Conservation (phyloP, 2,888 invertebrate genomes). For the Thysanoteuthis rhombus region DNA sequence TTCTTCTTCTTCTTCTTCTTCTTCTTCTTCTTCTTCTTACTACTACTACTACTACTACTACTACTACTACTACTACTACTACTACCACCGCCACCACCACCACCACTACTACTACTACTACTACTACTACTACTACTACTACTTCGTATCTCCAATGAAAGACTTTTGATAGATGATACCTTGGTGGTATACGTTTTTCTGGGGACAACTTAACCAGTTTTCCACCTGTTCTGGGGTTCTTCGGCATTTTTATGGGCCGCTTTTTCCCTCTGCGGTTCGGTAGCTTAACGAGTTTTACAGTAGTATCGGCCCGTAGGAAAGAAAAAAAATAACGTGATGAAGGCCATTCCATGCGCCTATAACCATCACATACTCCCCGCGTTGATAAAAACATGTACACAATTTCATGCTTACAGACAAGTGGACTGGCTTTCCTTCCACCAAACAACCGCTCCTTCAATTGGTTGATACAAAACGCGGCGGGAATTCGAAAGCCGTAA, state of each 20-base stretch:
- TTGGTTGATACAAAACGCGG: not conserved
- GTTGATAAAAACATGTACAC: not conserved
- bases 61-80: not conserved
- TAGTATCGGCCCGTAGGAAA: not conserved
- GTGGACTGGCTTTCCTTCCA: not conserved
- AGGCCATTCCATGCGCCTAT: not conserved
- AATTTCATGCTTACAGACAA: not conserved
- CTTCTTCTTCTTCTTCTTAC: not conserved
- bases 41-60: too few species aligned
- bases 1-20: not conserved
- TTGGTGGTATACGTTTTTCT: not conserved
- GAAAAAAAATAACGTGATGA: not conserved
- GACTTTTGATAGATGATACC: not conserved
- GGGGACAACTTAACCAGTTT: not conserved
- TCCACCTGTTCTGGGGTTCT: not conserved
- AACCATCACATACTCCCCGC: not conserved
- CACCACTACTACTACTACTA: too few species aligned
- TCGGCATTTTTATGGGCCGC: not conserved
- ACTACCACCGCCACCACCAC: too few species aligned
- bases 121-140: too few species aligned
- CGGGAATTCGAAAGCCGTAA: not conserved
- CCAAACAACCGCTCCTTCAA: not conserved
- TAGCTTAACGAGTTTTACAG: not conserved
- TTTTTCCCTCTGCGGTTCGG: not conserved
- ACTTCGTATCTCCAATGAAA: not conserved